Evolutionary conservation across 2,797 vertebrate genomes (phyloP), one percentile per base, ranked within the genome.

Genomic region (Morus bassanus): DNA sequence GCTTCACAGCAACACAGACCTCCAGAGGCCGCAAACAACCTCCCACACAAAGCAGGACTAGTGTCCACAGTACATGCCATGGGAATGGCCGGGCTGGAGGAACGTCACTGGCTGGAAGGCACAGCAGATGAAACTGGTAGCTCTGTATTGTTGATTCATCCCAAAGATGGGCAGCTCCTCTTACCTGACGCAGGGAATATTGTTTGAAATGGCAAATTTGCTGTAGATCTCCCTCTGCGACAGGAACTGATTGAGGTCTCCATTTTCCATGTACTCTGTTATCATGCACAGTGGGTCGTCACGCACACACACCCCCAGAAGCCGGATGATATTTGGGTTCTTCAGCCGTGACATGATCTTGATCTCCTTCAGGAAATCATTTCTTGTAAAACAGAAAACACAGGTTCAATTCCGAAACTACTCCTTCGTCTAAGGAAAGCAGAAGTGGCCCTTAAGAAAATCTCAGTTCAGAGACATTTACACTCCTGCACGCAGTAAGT

Each of bases 291-390:
- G 98, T 0, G 99, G 99, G 94, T 99, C 99, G 3, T 99, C 99
- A 3, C 37, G 98, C 98, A 99, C 99, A 51, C 99, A 99, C 97
- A 99, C 99, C 0, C 99, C 99, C 74, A 99, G 97, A 50, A 99
- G 98, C 17, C 99, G 99, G 92, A 99, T 99, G 97, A 99, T 99
- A 97, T 99, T 99, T 7, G 99, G 99, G 97, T 99, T 99, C 98
- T 99, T 99, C 97, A 99, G 98, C 74, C 99, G 98, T 3, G 99
- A 99, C 99, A 99, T 99, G 98, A 99, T 99, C 98, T 99, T 99
- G 96, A 99, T 99, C 98, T 99, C 99, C 97, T 99, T 99, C 89
- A 99, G 98, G 97, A 99, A 99, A 97, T 99, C 99, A 51, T 99
- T 99, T 97, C 99, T 95, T 61, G 79, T 6, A 13, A 93, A 86